These are phyloP conservation scores for Cyprinella venusta DNA, from an alignment of 2,797 vertebrate species.

Conservation along the genomic window DNA sequence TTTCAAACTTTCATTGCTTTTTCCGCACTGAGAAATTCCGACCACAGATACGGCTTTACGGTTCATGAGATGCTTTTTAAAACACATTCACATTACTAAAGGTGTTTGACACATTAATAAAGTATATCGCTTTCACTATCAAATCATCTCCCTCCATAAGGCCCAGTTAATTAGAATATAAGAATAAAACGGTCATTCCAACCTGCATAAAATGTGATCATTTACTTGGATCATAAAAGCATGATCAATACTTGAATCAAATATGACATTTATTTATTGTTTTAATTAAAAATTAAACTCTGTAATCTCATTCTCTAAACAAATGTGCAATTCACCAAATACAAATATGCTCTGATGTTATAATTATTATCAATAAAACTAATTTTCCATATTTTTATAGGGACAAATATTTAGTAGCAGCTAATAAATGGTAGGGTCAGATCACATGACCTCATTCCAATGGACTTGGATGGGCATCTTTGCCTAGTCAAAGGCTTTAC, in stretches of 20 bases:
- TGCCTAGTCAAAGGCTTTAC: background rate
- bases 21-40: background rate
- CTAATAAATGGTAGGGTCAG: background rate
- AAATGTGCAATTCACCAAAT: background rate
- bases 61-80: background rate
- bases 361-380: background rate
- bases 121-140: background rate
- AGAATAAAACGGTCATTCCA: background rate
- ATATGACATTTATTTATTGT: background rate
- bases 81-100: constrained; percentile 15
- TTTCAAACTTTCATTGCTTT: background rate
- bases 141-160: background rate
- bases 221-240: background rate
- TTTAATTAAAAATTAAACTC: background rate
- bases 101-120: constrained; percentile 15
- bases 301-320: background rate
- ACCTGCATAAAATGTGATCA: background rate
- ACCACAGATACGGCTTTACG: background rate
- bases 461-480: background rate
- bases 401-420: constrained; percentile 13
- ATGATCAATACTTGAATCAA: constrained; percentile 1
- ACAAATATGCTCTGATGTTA: background rate
- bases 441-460: background rate
- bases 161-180: background rate
- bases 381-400: background rate